Evolutionary conservation across 2,888 invertebrate species (phyloP), one percentile per base, ranked within the genome.

Genomic region (Lobophora halterata): DNA sequence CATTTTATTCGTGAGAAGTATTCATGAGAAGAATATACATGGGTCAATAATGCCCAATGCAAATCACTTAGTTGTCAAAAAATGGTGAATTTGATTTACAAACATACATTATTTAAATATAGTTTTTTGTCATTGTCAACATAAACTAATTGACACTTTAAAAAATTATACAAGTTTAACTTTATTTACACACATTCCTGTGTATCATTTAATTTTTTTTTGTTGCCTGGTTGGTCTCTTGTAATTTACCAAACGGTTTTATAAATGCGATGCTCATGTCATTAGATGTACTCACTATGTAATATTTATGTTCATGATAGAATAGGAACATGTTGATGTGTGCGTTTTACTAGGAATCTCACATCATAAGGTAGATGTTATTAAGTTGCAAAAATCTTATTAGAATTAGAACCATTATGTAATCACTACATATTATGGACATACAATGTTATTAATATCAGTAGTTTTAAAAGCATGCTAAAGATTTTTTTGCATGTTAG

Each of bases 401-500:
- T 71, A 71, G 71, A 55, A 44, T 61, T 76, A 75, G 67, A 60
- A 55, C 64, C 9, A 21, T 31, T 16, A 23, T 30, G 41, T 35
- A 35, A 34, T 25, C n/a, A 29, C 33, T 49, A 49, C 39, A 75
- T 68, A 65, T 73, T 72, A 69, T 67, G 64, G 68, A 79, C 77
- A 81, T 79, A 65, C 71, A 77, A 76, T 80, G 79, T 76, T 76
- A 75, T 67, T 65, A 63, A 71, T 72, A 75, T 73, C 66, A 62
- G 71, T 77, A 50, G 52, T 35, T 24, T n/a, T 46, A 30, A 23
- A 32, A 76, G 79, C 71, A 74, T 77, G 77, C 75, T 72, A 62
- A 71, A 71, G 67, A 8, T 71, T 78, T 78, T 62, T 71, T 76
- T 79, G 83, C 81, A 82, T 81, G 79, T 69, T 83, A 80, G 80